These are phyloP conservation scores for Latheticus oryzae DNA, from an alignment of 2,888 invertebrate genomes.

Conservation along the genomic window DNA sequence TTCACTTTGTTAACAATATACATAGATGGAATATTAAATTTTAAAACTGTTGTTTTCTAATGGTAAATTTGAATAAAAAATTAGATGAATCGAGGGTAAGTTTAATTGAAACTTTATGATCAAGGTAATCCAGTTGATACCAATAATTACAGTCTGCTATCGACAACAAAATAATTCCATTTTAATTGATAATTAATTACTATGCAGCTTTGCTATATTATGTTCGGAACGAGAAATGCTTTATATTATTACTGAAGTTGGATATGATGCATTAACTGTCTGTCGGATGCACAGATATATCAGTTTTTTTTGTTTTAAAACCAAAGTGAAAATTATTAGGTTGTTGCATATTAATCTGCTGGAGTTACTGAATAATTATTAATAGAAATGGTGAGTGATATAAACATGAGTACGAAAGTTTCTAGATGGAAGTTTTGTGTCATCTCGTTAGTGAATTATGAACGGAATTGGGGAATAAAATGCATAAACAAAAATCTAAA, in stretches of 20 bases:
- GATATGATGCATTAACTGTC: slow-evolving; percentile 15
- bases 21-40: slow-evolving; percentile 2
- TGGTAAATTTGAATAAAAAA: not conserved
- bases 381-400: no score
- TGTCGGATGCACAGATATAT: slow-evolving; percentile 18
- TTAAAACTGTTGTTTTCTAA: slow-evolving; percentile 1
- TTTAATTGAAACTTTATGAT: slow-evolving; percentile 30
- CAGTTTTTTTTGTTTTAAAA: no score
- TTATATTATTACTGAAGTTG: slow-evolving; percentile 28
- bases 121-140: slow-evolving; percentile 25
- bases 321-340: no score
- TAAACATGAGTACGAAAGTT: no score
- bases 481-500: no score
- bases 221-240: slow-evolving; percentile 9
- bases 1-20: slow-evolving; percentile 28
- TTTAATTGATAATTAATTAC: slow-evolving; percentile 43
- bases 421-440: no score
- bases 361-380: no score
- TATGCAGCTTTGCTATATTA: slow-evolving; percentile 19
- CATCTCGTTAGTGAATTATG: no score
- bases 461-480: no score
- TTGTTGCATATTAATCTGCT: no score
- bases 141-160: slow-evolving; percentile 38
- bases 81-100: no score
- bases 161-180: slow-evolving; percentile 39